Evolutionary conservation across 2,113 vertebrate species (phyloP), one percentile per base, ranked within the genome.

Genomic region (Hypocryptadius cinnamomeus): DNA sequence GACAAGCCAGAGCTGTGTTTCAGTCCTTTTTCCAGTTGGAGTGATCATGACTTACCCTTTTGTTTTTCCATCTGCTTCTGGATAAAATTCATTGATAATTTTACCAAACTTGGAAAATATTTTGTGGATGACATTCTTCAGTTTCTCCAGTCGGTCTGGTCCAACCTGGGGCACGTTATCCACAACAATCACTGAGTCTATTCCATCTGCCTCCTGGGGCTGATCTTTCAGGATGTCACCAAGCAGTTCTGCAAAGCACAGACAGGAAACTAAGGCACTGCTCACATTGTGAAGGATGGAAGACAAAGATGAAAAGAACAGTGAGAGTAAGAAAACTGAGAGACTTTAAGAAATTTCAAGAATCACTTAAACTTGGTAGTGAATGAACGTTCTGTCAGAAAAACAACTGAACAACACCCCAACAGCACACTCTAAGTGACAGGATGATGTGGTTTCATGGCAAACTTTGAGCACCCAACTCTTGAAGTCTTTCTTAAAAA

Each of bases 71-170:
- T 99, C 99, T 54, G 97, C 97, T 37, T 99, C 98, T 0, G 99
- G 99, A n/a, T 99, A 99, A 95, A 98, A 99, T 89, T 99, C 99
- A 15, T 99, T 99, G 50, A 98, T 98, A 95, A 99, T 99, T 96
- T 99, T 99, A 53, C 99, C 99, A 82, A 99, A 99, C 94, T 99
- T 99, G 81, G 99, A 99, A 96, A 99, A 99, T 93, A 99, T 99
- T 97, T 99, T 99, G 94, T 99, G 98, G 86, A 99, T 98, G 94
- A 99, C 99, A 16, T 99, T 99, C 92, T 99, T 99, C 28, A 99
- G 98, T 66, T 99, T 99, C 91, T 99, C 99, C 69, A 99, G 94
- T 12, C 99, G 98, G 76, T 99, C 99, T 0, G 98, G 99, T 51
- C 99, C 99, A 60, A 99, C 99, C 96, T 99, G 99, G 59, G 99